Evolutionary conservation across 2,888 invertebrate species (phyloP).

Genomic region (Tetanocera ferruginea): DNA sequence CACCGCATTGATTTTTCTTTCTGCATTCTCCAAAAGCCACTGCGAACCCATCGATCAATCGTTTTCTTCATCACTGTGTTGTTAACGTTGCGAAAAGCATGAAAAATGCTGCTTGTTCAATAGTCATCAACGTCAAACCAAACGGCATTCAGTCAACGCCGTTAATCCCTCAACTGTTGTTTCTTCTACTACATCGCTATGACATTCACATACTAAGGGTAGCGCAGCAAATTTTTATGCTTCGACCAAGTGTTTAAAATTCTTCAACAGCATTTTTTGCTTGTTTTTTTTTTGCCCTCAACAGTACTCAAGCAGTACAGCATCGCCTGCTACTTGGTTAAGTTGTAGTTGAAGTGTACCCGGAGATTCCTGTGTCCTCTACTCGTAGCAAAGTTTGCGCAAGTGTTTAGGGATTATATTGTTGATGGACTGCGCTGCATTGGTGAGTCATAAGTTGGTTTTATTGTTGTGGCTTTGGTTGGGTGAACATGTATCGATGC

Average conservation of each 20-base stretch:
- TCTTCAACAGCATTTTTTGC: neutral
- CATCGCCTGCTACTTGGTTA: neutral
- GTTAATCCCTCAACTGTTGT: conserved; percentile 20
- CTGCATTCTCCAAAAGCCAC: conserved; percentile 1
- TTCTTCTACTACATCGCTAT: neutral
- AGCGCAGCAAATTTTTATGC: neutral
- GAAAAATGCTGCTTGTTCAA: neutral
- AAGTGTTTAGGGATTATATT: conserved; percentile 28
- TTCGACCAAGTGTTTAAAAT: neutral
- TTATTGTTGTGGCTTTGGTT: neutral
- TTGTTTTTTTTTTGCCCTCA: neutral
- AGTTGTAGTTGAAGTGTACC: neutral
- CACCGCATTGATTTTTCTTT: neutral
- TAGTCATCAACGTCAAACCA: conserved; percentile 17
- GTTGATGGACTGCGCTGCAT: conserved; percentile 1
- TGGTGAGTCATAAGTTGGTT: conserved; percentile 34
- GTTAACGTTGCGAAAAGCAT: neutral
- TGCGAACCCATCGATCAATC: conserved; percentile 27
- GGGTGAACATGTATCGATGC: conserved; percentile 10
- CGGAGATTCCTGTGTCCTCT: conserved; percentile 12
- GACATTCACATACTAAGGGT: too few relatives aligned
- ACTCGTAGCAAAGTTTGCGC: neutral
- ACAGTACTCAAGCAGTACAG: neutral
- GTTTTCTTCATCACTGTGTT: neutral
- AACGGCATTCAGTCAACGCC: neutral